A percentile compares a stretch with the other conserved stretches of the same genome.
These are phyloP conservation scores for Phrynocephalus guinanensis DNA, from an alignment of 2,797 vertebrate genomes.

Conservation along the genomic window DNA sequence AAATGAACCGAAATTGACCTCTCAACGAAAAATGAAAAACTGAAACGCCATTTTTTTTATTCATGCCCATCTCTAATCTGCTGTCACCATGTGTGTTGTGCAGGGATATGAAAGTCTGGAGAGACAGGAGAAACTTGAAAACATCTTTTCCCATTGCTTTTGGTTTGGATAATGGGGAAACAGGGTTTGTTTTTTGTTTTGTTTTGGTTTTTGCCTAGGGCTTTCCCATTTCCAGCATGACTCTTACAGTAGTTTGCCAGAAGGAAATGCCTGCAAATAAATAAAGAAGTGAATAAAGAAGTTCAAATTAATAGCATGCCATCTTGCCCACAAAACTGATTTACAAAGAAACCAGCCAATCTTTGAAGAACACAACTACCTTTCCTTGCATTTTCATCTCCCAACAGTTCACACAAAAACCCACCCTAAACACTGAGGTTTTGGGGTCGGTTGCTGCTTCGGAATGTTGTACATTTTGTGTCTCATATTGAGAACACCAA, in stretches of 20 bases:
- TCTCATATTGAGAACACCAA: neutral
- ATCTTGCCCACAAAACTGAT: neutral
- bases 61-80: neutral
- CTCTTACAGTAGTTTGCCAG: neutral
- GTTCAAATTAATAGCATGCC: neutral
- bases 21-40: too few relatives aligned
- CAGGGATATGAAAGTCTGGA: too few relatives aligned
- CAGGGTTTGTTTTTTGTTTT: too few relatives aligned
- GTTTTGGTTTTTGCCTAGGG: too few relatives aligned
- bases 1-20: too few relatives aligned
- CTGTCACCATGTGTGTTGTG: too few relatives aligned
- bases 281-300: neutral
- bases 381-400: neutral
- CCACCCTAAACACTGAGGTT: neutral
- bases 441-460: neutral
- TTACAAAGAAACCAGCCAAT: neutral
- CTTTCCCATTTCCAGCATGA: neutral
- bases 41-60: too few relatives aligned
- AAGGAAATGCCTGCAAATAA: neutral
- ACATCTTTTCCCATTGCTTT: neutral
- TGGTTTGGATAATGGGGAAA: too few relatives aligned
- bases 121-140: too few relatives aligned
- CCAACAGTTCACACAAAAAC: neutral
- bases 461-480: neutral
- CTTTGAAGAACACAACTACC: neutral